Base-by-base conservation (phyloP, 2,113 vertebrate species). In the Nerophis lumbriciformis region DNA sequence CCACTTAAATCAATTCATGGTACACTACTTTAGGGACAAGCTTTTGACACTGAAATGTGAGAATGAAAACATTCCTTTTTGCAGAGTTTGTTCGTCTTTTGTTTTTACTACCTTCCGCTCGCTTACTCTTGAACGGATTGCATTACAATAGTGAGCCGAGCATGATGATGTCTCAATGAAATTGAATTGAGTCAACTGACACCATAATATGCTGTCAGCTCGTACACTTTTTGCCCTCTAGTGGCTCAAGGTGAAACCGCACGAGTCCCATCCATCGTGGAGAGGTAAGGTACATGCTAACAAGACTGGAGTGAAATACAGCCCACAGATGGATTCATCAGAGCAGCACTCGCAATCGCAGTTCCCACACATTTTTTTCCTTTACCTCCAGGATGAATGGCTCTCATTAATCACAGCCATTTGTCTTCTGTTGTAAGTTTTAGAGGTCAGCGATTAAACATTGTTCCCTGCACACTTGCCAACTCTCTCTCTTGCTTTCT, bases 371-470 rank as follows among this genome's bases (percentile, higher is more conserved):
- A 63, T 61, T 78, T 65, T 68, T 63, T 57, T 55, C 61, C 64
- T 68, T 73, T 70, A 77, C 62, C 71, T 65, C 39, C 57, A 77
- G 71, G 77, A 85, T 72, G 70, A 83, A 83, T 76, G 71, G 45
- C 19, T 59, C 47, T 80, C 80, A 76, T 87, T 86, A 81, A 83
- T 86, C 83, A 76, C 19, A 19, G 66, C 63, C 75, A 76, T 84
- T 87, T 86, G 77, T 87, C 72, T 83, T 78, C 52, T 55, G 57
- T 72, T 80, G 70, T 77, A 72, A 75, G 79, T 78, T 67, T 28
- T 72, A 64, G 81, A 86, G 84, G 83, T 85, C 84, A 84, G 77
- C 76, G 83, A 79, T 86, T 80, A 85, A 85, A 81, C 63, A 67
- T 53, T 73, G 79, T 67, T 78, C 63, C 72, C 69, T 78, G 80